Base-by-base conservation (phyloP, 2,888 invertebrate species). In the Merodon equestris region DNA sequence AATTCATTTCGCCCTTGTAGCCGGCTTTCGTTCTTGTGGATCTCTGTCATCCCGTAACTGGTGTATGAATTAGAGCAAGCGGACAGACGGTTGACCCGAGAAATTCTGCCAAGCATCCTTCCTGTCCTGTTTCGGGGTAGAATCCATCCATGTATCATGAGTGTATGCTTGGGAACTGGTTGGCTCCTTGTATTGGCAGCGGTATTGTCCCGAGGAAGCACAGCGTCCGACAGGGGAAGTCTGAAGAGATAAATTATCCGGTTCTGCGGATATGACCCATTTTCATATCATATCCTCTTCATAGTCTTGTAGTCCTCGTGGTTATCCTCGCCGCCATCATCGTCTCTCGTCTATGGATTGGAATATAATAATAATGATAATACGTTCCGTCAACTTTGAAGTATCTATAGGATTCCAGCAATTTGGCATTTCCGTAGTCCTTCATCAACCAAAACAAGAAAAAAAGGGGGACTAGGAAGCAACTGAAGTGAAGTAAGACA, bases 1-100 rank as follows among this genome's bases (percentile, higher is more conserved):
- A 77, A 77, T 68, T 77, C 63, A 73, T 77, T 72, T 79, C 73
- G 68, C 73, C 77, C 51, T 50, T 58, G 63, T 64, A 73, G 58
- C 68, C 68, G 61, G 47, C 73, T 51, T 27, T 53, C 61, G 48
- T 77, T 57, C 73, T 68, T 63, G 54, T 60, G 53, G 48, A 14
- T 9, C 12, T 36, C 19, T 56, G 0, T 27, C 9, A 17, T 10
- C 12, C 13, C 34, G 19, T 13, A 36, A 40, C 40, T 34, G 7
- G 40, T n/a, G 47, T 7, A 27, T 27, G 27, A 27, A 27, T 27
- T 27, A 27, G 10, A 9, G 0, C 10, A 14, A 0, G 1, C 44
- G 44, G 13, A 44, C 44, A 44, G 10, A 44, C 10, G 13, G 44
- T 14, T 44, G 48, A 27, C 27, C 27, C 27, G 27, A 27, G 27